A percentile compares a stretch with the other conserved stretches of the same genome.
These are phyloP conservation scores for Cercopithecus neglectus DNA, from an alignment of 2,797 vertebrate species.

Conservation along the genomic window DNA sequence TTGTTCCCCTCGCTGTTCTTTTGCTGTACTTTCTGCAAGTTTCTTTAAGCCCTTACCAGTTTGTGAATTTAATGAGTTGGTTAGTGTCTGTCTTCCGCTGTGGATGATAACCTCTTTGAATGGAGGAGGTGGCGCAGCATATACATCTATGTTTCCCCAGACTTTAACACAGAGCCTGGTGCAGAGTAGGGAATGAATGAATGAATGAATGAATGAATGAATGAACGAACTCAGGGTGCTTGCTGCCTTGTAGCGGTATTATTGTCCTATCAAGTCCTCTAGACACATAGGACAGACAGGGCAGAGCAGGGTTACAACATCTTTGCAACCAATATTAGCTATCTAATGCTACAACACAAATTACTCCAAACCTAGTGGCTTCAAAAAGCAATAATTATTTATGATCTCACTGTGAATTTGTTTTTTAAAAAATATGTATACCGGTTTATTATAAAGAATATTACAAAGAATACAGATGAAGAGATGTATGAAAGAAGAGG, in stretches of 20 bases:
- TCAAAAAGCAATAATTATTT: not conserved
- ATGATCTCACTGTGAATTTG: not conserved
- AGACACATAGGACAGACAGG: not conserved
- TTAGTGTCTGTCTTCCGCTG: not conserved
- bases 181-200: not conserved
- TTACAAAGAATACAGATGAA: not conserved
- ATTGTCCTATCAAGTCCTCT: not conserved
- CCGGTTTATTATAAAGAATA: not conserved
- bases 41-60: not conserved
- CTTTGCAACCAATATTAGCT: not conserved
- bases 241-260: not conserved
- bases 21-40: not conserved
- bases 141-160: not conserved
- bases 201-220: not conserved
- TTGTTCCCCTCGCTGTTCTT: not conserved
- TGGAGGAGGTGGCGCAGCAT: not conserved
- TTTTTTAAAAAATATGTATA: not conserved
- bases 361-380: not conserved
- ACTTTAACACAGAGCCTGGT: not conserved
- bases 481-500: not conserved
- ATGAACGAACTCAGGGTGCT: accelerated
- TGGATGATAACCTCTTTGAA: not conserved
- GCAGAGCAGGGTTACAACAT: not conserved
- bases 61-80: not conserved
- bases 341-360: not conserved